Evolutionary conservation across 2,797 vertebrate genomes (phyloP).

Genomic region (Dipus sagitta): DNA sequence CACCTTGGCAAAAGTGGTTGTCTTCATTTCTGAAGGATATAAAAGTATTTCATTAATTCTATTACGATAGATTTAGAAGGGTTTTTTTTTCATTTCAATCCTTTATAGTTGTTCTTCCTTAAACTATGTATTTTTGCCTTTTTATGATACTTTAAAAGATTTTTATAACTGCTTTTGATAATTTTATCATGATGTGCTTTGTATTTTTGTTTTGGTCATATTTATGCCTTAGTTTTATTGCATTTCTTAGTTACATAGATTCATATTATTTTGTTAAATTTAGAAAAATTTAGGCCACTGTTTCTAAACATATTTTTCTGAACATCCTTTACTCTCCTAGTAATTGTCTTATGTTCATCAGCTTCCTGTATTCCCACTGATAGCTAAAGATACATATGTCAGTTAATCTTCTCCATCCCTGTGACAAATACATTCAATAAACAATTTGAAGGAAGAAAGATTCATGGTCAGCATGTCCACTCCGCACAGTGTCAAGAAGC

Average conservation of each 20-base stretch:
- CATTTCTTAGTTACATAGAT: not conserved
- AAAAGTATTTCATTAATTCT: not conserved
- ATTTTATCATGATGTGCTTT: not conserved
- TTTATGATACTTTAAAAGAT: not conserved
- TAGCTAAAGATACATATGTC: not conserved
- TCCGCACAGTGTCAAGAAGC: not conserved
- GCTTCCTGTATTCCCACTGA: not conserved
- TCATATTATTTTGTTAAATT: not conserved
- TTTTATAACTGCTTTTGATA: not conserved
- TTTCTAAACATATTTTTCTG: not conserved
- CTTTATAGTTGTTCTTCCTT: not conserved
- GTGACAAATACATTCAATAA: not conserved
- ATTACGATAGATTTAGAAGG: not conserved
- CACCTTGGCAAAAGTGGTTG: not conserved
- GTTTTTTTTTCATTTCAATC: not conserved
- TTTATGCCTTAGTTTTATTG: not conserved
- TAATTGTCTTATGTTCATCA: not conserved
- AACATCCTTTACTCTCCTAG: not conserved
- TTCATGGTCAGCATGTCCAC: too few species aligned
- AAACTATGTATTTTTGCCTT: not conserved
- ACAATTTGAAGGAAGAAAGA: not conserved
- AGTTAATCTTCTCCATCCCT: not conserved
- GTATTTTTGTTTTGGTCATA: not conserved
- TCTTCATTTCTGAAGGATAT: not conserved
- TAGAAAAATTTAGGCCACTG: not conserved